phyloP scores from a whole-genome alignment of 2,113 vertebrate genomes.

The Seriola aureovittata region DNA sequence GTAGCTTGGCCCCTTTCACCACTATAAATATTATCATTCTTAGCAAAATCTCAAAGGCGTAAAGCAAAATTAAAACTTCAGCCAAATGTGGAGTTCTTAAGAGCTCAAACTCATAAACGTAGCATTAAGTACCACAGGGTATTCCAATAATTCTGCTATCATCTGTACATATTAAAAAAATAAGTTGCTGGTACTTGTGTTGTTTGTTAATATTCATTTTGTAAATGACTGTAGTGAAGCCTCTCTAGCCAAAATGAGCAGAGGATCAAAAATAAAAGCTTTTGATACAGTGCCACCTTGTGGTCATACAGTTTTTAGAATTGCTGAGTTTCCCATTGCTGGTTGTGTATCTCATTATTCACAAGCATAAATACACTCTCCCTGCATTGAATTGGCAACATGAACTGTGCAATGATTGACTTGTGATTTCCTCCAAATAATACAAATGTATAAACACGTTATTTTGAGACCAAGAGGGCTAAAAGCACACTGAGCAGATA shows the following conservation, averaged over 20 bases:
- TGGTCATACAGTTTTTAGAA: constrained; percentile 40
- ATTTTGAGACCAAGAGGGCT: constrained; percentile 1
- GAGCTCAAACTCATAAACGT: not conserved
- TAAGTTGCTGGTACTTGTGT: constrained; percentile 7
- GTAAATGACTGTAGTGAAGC: not conserved
- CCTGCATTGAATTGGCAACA: constrained; percentile 32
- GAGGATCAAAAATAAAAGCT: constrained; percentile 18
- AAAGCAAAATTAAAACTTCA: constrained; percentile 3
- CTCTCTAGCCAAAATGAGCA: not conserved
- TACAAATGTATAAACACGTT: constrained; percentile 18
- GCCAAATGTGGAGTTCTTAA: not conserved
- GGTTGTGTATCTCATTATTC: constrained; percentile 29
- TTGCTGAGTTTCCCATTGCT: constrained; percentile 11
- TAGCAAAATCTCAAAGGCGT: not conserved
- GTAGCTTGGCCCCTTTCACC: not conserved
- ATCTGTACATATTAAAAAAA: constrained; percentile 7
- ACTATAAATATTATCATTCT: constrained; percentile 3
- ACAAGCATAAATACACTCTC: constrained; percentile 17
- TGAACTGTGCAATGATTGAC: constrained; percentile 27
- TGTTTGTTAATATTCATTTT: constrained; percentile 7
- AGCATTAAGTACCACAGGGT: not conserved
- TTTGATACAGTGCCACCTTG: constrained; percentile 70
- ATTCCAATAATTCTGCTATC: not conserved
- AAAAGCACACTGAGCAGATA: constrained; percentile 7
- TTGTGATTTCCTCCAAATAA: constrained; percentile 1